Conservation (phyloP, 2,888 invertebrate species). For the Rhamphomyia laevipes region DNA sequence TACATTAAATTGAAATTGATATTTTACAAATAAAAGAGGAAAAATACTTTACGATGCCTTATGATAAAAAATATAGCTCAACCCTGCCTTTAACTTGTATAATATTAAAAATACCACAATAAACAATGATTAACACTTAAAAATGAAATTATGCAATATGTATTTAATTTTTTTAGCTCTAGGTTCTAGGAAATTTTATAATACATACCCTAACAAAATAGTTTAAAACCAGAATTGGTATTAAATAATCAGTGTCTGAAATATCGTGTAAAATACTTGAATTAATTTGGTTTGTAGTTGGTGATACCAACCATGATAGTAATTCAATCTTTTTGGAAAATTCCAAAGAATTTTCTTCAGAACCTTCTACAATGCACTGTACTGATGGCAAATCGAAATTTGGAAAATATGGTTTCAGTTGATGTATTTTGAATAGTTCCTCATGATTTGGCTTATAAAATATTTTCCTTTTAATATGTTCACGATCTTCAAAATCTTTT, state of each 20-base stretch:
- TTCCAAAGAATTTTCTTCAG: too few relatives aligned
- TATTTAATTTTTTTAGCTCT: too few relatives aligned
- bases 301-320: conserved; percentile 5
- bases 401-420: conserved; percentile 7
- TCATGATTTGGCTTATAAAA: conserved; percentile 9
- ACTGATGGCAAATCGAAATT: conserved; percentile 2
- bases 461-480: conserved; percentile 1
- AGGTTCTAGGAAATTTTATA: too few relatives aligned
- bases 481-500: not conserved
- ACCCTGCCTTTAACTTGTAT: too few relatives aligned
- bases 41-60: too few relatives aligned
- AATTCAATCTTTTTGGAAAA: not conserved
- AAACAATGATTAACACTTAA: too few relatives aligned
- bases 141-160: too few relatives aligned
- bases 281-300: not conserved
- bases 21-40: too few relatives aligned
- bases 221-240: conserved; percentile 4
- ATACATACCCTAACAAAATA: conserved; percentile 8
- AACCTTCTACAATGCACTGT: too few relatives aligned
- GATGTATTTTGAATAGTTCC: conserved; percentile 4
- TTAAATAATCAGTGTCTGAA: conserved; percentile 1
- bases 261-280: not conserved
- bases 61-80: too few relatives aligned
- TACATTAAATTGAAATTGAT: too few relatives aligned
- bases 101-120: too few relatives aligned